Evolutionary conservation across 1,140 invertebrate species (phyloP).

Genomic region (Dendroctonus valens): DNA sequence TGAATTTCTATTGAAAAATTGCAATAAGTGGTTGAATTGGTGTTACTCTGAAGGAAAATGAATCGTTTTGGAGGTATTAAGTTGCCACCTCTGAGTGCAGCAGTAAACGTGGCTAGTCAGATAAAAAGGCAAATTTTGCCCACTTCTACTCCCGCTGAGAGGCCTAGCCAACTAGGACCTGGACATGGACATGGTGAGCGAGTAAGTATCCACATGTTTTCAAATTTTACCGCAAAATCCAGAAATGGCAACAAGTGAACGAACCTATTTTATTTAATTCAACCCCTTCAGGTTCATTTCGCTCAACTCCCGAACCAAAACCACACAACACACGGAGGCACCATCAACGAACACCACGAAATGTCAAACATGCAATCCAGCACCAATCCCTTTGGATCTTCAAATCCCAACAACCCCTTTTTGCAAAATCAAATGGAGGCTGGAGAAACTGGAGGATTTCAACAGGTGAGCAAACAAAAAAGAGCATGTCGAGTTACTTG

Average conservation of each 20-base stretch:
- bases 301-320: slow-evolving; percentile 53
- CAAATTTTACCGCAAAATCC: background rate
- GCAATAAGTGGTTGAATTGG: background rate
- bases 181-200: slow-evolving; percentile 40
- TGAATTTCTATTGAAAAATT: background rate
- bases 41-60: slow-evolving; percentile 48
- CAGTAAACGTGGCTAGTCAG: slow-evolving; percentile 76
- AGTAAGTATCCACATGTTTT: slow-evolving; percentile 30
- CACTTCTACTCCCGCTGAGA: slow-evolving; percentile 51
- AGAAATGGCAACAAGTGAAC: background rate
- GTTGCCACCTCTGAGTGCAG: slow-evolving; percentile 70
- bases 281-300: slow-evolving; percentile 48
- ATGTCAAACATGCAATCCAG: slow-evolving; percentile 51
- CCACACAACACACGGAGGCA: slow-evolving; percentile 58
- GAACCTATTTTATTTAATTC: background rate
- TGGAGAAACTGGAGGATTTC: slow-evolving; percentile 6
- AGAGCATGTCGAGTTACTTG: no score
- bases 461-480: slow-evolving; percentile 14
- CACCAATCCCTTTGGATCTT: slow-evolving; percentile 43
- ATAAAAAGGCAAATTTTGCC: slow-evolving; percentile 75
- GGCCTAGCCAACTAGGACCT: slow-evolving; percentile 32
- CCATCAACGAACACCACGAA: slow-evolving; percentile 60
- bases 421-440: slow-evolving; percentile 36
- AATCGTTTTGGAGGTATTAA: slow-evolving; percentile 60
- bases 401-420: slow-evolving; percentile 29